phyloP scores from a whole-genome alignment of 2,888 invertebrate genomes.

The Escarpia spicata region DNA sequence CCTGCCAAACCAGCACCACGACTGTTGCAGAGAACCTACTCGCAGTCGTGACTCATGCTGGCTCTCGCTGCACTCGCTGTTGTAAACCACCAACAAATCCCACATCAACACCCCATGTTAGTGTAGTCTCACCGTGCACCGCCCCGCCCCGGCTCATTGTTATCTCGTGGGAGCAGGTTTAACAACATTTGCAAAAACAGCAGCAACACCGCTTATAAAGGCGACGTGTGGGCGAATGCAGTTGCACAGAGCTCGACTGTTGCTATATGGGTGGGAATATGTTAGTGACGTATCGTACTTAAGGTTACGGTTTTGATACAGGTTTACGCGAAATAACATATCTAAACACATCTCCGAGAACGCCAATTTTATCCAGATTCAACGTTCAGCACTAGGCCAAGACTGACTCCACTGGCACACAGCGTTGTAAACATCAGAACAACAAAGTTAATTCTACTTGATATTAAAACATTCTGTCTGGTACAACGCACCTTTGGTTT shows the following conservation, averaged over 20 bases:
- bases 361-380: not conserved
- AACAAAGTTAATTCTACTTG: not conserved
- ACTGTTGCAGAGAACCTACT: not conserved
- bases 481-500: too few relatives aligned
- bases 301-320: too few relatives aligned
- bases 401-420: not conserved
- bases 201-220: not conserved
- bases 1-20: not conserved
- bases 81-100: not conserved
- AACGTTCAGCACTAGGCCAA: not conserved
- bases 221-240: not conserved
- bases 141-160: not conserved
- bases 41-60: not conserved
- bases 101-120: not conserved
- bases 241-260: not conserved
- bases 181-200: not conserved
- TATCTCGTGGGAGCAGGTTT: not conserved
- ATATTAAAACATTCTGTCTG: not conserved
- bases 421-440: not conserved
- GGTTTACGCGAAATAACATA: not conserved
- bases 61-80: not conserved
- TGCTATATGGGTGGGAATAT: not conserved
- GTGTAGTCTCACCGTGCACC: not conserved
- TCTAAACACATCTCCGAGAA: not conserved
- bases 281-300: not conserved